phyloP scores from a whole-genome alignment of 2,797 vertebrate species.

The Tokudaia tokunoshimensis region DNA sequence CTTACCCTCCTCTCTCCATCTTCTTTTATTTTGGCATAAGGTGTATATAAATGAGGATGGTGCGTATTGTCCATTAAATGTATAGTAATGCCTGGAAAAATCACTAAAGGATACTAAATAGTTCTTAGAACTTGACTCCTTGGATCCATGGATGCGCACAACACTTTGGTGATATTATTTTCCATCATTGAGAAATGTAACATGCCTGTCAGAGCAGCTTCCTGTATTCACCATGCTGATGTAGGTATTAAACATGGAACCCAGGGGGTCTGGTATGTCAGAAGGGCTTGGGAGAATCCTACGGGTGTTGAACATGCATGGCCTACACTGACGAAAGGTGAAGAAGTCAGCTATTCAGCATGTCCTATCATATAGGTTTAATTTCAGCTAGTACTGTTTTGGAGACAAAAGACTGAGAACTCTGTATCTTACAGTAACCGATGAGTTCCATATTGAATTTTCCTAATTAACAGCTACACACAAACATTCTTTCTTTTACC shows the following conservation, averaged over 20 bases:
- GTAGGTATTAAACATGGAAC: neutral
- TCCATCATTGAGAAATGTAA: neutral
- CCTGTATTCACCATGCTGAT: neutral
- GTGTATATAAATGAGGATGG: neutral
- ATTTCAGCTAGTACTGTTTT: neutral
- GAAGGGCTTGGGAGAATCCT: neutral
- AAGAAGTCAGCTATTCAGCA: neutral
- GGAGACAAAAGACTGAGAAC: neutral
- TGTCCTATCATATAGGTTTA: neutral
- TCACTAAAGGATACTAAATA: neutral
- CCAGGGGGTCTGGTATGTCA: neutral
- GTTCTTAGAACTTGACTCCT: neutral
- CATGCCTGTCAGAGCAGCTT: neutral
- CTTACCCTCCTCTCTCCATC: neutral
- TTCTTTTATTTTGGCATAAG: neutral
- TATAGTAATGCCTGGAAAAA: neutral
- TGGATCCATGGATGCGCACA: neutral
- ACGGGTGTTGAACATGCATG: neutral
- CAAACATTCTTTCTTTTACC: neutral
- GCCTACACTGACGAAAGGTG: neutral
- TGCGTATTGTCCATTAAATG: neutral
- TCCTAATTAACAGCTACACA: neutral
- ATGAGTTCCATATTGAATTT: neutral
- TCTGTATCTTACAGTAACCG: neutral
- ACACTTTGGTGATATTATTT: neutral